Conservation (phyloP, 2,797 vertebrate genomes). For the Gephyroberyx darwinii region DNA sequence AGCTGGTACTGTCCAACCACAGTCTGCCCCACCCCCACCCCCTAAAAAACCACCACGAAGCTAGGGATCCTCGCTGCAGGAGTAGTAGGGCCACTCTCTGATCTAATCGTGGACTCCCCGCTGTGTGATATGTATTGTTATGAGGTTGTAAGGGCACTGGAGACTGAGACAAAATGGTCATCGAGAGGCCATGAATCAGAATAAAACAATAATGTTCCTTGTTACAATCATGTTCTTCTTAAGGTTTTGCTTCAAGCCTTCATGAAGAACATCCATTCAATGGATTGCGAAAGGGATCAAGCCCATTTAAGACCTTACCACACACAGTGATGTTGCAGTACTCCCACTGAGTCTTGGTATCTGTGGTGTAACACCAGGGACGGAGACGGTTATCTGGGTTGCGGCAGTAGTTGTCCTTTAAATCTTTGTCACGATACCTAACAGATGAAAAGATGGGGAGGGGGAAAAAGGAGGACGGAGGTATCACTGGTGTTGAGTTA, state of each 20-base stretch:
- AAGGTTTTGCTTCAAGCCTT: not conserved
- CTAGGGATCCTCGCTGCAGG: not conserved
- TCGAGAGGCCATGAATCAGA: constrained; percentile 29
- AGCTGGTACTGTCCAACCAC: constrained; percentile 27
- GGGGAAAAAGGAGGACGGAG: not conserved
- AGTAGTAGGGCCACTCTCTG: constrained; percentile 14
- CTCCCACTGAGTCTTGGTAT: constrained; percentile 92
- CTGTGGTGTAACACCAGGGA: constrained; percentile 97
- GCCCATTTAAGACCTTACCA: constrained; percentile 81
- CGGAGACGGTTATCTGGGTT: constrained; percentile 93
- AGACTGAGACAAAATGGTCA: constrained; percentile 7
- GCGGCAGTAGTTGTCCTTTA: constrained; percentile 98
- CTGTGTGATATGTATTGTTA: constrained; percentile 17
- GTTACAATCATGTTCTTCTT: too few relatives aligned
- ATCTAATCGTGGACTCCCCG: constrained; percentile 15
- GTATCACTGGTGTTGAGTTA: not conserved
- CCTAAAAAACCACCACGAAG: constrained; percentile 22
- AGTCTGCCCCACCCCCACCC: constrained; percentile 15
- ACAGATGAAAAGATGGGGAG: constrained; percentile 14
- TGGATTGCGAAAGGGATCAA: not conserved
- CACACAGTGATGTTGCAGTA: constrained; percentile 95
- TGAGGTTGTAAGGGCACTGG: not conserved
- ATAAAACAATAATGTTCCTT: constrained; percentile 35
- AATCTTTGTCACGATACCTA: constrained; percentile 93
- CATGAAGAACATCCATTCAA: not conserved